These are phyloP conservation scores for Cenopis cana DNA, from an alignment of 2,888 invertebrate genomes.

Conservation along the genomic window DNA sequence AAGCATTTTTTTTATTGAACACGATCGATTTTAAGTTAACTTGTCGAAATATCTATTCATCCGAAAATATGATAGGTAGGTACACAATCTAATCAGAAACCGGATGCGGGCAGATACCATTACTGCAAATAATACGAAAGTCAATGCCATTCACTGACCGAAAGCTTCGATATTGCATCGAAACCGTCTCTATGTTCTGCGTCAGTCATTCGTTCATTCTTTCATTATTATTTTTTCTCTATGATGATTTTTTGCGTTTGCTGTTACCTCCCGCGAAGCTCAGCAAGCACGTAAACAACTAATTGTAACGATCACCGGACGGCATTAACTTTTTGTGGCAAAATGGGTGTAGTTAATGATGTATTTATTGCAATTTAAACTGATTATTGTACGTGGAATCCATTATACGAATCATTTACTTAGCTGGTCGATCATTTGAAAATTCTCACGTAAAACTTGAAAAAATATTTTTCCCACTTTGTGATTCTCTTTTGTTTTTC, in stretches of 20 bases:
- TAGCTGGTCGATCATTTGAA: slow-evolving; percentile 10
- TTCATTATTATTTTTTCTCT: slow-evolving; percentile 40
- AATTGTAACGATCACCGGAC: slow-evolving; percentile 40
- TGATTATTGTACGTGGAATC: slow-evolving; percentile 40
- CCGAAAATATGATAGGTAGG: slow-evolving; percentile 26
- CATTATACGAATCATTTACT: slow-evolving; percentile 38
- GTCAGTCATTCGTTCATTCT: slow-evolving; percentile 42
- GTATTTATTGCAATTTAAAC: slow-evolving; percentile 43
- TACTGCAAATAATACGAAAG: slow-evolving; percentile 42
- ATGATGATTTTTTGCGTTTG: slow-evolving; percentile 43
- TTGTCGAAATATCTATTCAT: slow-evolving; percentile 1
- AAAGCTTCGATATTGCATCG: slow-evolving; percentile 53
- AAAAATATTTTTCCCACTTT: background rate
- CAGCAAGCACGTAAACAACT: slow-evolving; percentile 41
- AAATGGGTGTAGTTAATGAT: slow-evolving; percentile 42
- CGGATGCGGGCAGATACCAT: slow-evolving; percentile 28
- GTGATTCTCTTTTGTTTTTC: background rate
- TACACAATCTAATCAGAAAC: slow-evolving; percentile 24
- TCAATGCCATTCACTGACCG: slow-evolving; percentile 49
- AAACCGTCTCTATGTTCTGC: slow-evolving; percentile 49
- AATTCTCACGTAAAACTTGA: slow-evolving; percentile 11
- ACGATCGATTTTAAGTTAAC: background rate
- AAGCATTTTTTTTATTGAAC: too few species aligned
- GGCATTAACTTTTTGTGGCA: slow-evolving; percentile 36
- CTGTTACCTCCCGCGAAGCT: slow-evolving; percentile 48